Evolutionary conservation across 2,797 vertebrate species (phyloP), one percentile per base, ranked within the genome.

Genomic region (Eupleurogrammus muticus): DNA sequence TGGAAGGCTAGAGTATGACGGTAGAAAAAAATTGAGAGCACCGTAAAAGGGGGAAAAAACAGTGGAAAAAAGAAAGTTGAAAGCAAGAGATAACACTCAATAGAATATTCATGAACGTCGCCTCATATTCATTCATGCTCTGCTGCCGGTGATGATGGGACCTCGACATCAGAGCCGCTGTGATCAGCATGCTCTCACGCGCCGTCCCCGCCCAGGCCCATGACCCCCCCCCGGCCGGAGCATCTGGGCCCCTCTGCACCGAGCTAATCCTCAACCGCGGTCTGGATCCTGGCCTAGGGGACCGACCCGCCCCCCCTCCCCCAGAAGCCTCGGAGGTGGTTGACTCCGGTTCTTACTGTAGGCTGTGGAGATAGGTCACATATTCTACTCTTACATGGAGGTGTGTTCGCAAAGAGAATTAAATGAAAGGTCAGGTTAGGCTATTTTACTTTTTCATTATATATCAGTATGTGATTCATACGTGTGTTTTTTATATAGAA

Each of bases 91-190:
- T 81, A 82, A 81, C 74, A 54, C 68, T 35, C 36, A 51, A 77
- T 90, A 66, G 87, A 91, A 92, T 92, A 93, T 92, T 92, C 86
- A 92, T 93, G 84, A 84, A 58, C 53, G 44, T 72, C 56, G 69
- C 73, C 72, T 92, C 87, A 83, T 85, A 77, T 81, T 83, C 80
- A 89, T 86, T 87, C 79, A 82, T 68, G 77, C 62, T 78, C 79
- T 71, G 80, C 70, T 88, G 71, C 79, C 72, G 71, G 44, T 82
- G 85, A 82, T 86, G 88, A 89, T 85, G 80, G 81, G 77, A 87
- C 81, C 71, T 85, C 77, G 79, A 85, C 84, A 90, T 80, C 23
- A 73, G 80, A 83, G 79, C 61, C 76, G 76, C 67, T 59, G 76
- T 75, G 89, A 90, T 90, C 90, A 90, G 79, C 70, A 65, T 72